Conservation (phyloP, 2,113 vertebrate genomes). For the Raja brachyura region DNA sequence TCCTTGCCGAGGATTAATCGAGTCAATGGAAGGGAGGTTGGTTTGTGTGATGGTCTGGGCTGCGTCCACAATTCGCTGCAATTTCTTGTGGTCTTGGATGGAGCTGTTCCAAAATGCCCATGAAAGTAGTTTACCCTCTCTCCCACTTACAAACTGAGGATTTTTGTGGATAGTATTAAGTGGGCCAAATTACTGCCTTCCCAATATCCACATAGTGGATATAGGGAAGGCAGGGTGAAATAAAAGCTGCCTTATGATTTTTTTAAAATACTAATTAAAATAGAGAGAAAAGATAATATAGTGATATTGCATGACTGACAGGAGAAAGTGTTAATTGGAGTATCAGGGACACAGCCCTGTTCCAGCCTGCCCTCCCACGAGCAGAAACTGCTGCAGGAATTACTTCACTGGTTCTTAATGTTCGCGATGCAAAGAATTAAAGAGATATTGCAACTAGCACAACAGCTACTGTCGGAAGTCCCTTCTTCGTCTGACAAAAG, state of each 20-base stretch:
- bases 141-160: background rate
- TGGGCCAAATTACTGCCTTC: too few relatives aligned
- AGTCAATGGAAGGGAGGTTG: too few relatives aligned
- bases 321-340: background rate
- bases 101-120: background rate
- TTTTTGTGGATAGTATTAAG: background rate
- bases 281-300: background rate
- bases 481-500: too few relatives aligned
- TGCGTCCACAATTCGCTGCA: too few relatives aligned
- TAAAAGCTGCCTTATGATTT: background rate
- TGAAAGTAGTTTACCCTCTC: background rate
- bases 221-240: too few relatives aligned
- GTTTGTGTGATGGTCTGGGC: too few relatives aligned
- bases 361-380: background rate
- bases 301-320: background rate
- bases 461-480: background rate
- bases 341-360: background rate
- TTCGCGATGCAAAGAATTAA: background rate
- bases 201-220: too few relatives aligned
- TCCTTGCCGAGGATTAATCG: too few relatives aligned
- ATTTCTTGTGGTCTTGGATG: too few relatives aligned
- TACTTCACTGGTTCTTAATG: background rate
- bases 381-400: background rate
- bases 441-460: background rate
- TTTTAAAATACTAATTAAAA: background rate